Evolutionary conservation across 2,797 vertebrate genomes (phyloP), one percentile per base, ranked within the genome.

Genomic region (Leuciscus waleckii): DNA sequence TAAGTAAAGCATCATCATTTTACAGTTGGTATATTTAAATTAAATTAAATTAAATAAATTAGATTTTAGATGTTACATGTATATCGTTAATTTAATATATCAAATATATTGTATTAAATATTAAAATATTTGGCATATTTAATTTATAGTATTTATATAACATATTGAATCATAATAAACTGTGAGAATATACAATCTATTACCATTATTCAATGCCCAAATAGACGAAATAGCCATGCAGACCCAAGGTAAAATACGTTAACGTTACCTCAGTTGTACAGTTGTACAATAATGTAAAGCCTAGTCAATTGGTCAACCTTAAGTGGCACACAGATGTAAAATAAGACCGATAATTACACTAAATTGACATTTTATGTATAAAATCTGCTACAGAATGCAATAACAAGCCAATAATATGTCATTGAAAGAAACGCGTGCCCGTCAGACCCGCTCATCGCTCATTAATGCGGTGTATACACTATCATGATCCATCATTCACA

Each of bases 391-490:
- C n/a, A 29, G 54, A 63, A 46, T 54, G 49, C 2, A 54, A 23
- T 13, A 35, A 54, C 37, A 39, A n/a, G 56, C 16, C 67, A 37
- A 13, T 26, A 26, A 19, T 29, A 43, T 35, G 4, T 19, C 39
- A 17, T 2, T 63, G 81, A 49, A 65, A 11, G 13, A 49, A 29
- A 51, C 43, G 63, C 21, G 49, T n/a, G 17, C 11, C 58, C 17
- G 41, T 23, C 43, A 79, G 41, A 67, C 68, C 41, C 65, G 67
- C 49, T 46, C 26, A 80, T 32, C 54, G 75, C 35, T 51, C 23
- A 56, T 61, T 35, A 82, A 69, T 41, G 54, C 81, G 26, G 43
- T 39, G 23, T 49, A 67, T 67, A 79, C 46, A 35, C 5, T 51
- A 51, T 49, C 19, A 65, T 41, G 6, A 54, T 21, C 32, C 19